A percentile compares a stretch with the other conserved stretches of the same genome.
These are phyloP conservation scores for Dromas ardeola DNA, from an alignment of 2,113 vertebrate species.

Conservation along the genomic window DNA sequence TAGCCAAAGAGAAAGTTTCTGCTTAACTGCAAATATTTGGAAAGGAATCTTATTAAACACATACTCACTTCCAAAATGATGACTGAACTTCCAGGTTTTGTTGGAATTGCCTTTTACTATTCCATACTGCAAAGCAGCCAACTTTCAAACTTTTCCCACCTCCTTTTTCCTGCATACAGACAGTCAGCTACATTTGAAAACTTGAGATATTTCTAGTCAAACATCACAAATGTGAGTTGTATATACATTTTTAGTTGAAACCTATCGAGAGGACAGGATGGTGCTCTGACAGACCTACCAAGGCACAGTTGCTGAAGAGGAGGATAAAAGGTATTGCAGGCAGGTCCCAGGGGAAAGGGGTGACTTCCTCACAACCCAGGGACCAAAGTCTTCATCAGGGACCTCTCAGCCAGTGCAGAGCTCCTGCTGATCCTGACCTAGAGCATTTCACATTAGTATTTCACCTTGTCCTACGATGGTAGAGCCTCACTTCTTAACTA, in stretches of 20 bases:
- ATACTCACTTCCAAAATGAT: slow-evolving; percentile 61
- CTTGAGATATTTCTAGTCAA: background rate
- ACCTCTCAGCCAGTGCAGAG: background rate
- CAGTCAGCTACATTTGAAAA: background rate
- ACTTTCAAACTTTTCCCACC: background rate
- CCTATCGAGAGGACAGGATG: background rate
- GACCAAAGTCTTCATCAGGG: background rate
- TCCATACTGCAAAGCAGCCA: background rate
- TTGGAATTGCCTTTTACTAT: slow-evolving; percentile 29
- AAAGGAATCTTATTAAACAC: slow-evolving; percentile 69
- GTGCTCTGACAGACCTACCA: background rate
- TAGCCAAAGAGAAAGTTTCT: background rate
- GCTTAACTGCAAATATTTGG: slow-evolving; percentile 56
- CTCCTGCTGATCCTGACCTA: background rate
- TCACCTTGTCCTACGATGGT: background rate
- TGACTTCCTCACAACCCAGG: background rate
- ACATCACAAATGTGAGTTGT: background rate
- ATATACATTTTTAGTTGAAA: background rate
- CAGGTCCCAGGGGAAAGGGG: background rate
- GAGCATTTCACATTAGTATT: background rate
- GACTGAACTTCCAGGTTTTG: slow-evolving; percentile 66
- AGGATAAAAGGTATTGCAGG: background rate
- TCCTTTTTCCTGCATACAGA: background rate
- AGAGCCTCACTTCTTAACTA: background rate
- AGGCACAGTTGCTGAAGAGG: background rate